Percentiles rank a stretch among this genome's conserved stretches.
phyloP scores from a whole-genome alignment of 1,140 invertebrate genomes.

The Drosophila nikananu region DNA sequence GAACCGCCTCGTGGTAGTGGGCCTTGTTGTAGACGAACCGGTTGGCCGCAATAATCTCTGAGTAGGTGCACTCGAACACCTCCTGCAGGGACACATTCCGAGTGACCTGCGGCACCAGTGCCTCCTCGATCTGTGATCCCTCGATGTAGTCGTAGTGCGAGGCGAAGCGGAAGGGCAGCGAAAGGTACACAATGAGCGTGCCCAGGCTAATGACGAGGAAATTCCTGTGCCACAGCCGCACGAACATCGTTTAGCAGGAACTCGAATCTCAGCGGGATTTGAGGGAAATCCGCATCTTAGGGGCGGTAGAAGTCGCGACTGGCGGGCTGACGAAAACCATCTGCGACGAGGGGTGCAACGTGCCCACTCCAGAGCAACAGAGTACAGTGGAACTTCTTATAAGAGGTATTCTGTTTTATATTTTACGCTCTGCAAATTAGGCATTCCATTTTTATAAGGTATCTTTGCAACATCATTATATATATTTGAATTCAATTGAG shows the following conservation, averaged over 20 bases:
- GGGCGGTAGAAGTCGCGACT: conserved; percentile 16
- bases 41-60: conserved; percentile 71
- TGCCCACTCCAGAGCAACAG: neutral
- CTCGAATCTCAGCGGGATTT: conserved; percentile 13
- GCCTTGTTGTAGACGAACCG: conserved; percentile 60
- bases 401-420: fast-evolving
- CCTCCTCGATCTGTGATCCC: conserved; percentile 54
- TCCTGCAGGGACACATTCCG: conserved; percentile 66
- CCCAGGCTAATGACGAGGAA: conserved; percentile 47
- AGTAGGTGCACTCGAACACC: conserved; percentile 67
- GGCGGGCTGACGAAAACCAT: conserved; percentile 18
- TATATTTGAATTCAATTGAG: neutral
- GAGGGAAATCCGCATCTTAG: conserved; percentile 20
- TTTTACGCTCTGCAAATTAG: neutral
- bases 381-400: neutral
- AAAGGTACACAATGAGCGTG: conserved; percentile 67
- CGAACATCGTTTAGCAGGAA: conserved; percentile 56
- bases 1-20: conserved; percentile 60
- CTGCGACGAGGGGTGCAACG: conserved; percentile 26
- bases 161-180: conserved; percentile 79
- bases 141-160: conserved; percentile 77
- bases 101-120: conserved; percentile 60
- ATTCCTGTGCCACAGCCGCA: conserved; percentile 60
- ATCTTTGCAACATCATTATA: neutral
- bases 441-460: neutral